Percentiles rank a stretch among this genome's conserved stretches.
Evolutionary conservation across 2,797 vertebrate species (phyloP).

Genomic region (Sebastes hubbsi): DNA sequence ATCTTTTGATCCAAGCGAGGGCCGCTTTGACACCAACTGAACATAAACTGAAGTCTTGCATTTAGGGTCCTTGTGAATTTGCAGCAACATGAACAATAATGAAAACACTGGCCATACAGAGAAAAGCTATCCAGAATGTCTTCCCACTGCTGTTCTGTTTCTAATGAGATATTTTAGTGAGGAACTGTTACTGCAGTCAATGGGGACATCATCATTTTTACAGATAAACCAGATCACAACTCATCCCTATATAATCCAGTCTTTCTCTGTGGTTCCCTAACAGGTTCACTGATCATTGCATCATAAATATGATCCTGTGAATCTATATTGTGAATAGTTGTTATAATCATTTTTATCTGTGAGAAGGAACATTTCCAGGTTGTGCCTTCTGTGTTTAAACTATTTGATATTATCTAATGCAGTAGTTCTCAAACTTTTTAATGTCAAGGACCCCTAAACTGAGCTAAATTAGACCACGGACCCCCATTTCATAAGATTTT

Average conservation of each 20-base stretch:
- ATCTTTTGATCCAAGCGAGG: conserved; percentile 1
- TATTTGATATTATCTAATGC: neutral
- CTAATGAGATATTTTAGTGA: neutral
- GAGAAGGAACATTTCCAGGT: neutral
- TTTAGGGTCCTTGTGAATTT: conserved; percentile 20
- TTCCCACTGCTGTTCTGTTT: neutral
- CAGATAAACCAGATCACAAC: neutral
- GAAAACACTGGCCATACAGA: neutral
- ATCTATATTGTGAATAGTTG: no score
- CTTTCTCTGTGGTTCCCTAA: neutral
- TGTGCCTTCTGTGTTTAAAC: neutral
- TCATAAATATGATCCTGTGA: neutral
- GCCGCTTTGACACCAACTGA: conserved; percentile 1
- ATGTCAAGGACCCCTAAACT: no score
- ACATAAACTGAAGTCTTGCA: conserved; percentile 9
- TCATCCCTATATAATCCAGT: neutral
- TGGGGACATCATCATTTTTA: neutral
- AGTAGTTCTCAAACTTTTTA: no score
- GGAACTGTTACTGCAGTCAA: neutral
- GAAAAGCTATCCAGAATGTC: neutral
- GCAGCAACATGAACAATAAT: neutral
- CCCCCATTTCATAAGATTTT: no score
- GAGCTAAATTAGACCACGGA: accelerated
- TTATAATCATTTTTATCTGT: neutral
- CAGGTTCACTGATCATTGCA: neutral